Conservation (phyloP, 2,888 invertebrate species). For the Linnaemya tessellans region DNA sequence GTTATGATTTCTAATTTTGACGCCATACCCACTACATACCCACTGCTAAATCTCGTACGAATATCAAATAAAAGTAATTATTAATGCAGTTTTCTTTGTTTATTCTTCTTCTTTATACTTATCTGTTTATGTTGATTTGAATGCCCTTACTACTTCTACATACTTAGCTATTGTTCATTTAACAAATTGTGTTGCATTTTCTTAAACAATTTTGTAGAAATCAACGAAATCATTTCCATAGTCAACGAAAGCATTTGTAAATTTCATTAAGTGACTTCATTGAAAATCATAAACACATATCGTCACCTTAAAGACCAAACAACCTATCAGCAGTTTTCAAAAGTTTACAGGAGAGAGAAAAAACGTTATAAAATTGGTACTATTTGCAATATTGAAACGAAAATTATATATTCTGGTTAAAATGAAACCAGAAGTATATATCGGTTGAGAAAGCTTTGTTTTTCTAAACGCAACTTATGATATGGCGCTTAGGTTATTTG, state of each 20-base stretch:
- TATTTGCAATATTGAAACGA: no score
- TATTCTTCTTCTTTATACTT: constrained; percentile 58
- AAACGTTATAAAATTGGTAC: no score
- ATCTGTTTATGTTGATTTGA: constrained; percentile 68
- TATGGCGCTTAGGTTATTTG: no score
- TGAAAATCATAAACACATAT: no score
- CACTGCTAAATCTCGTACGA: constrained; percentile 62
- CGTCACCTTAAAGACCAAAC: no score
- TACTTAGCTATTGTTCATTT: constrained; percentile 33
- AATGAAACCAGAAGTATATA: no score
- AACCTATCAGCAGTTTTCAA: no score
- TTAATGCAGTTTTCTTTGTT: constrained; percentile 64
- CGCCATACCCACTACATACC: constrained; percentile 34
- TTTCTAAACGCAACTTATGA: no score
- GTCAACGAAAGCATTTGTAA: constrained; percentile 42
- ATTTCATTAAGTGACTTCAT: constrained; percentile 48
- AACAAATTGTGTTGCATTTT: constrained; percentile 37
- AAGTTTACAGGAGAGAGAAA: no score
- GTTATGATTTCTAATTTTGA: constrained; percentile 62
- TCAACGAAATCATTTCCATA: constrained; percentile 40
- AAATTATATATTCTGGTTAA: no score
- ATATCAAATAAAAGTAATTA: constrained; percentile 70
- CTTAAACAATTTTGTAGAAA: constrained; percentile 26
- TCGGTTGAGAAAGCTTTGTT: no score
- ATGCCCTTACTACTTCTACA: constrained; percentile 62